Evolutionary conservation across 2,113 vertebrate species (phyloP), one percentile per base, ranked within the genome.

Genomic region (Microcebus jonahi): DNA sequence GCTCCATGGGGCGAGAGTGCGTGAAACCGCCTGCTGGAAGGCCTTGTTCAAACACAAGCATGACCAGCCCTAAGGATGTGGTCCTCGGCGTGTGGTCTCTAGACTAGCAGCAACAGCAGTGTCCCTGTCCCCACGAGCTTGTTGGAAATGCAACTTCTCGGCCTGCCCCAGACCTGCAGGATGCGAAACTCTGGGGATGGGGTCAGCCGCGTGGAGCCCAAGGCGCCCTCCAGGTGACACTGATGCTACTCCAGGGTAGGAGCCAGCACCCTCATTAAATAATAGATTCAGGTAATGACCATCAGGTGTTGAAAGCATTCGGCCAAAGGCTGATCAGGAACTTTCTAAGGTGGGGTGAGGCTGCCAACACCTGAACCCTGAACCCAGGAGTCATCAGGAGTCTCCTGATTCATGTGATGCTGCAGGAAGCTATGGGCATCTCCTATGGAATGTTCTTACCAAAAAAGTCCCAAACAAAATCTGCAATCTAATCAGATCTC

Each of bases 1-100:
- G 17, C 36, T 8, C 12, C 20, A 3, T 9, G 17, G 21, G 4
- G 29, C 50, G 1, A 6, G 20, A 25, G 59, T 1, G 4, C 39
- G 50, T 2, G 0, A 11, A 50, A 12, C 29, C 84, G 25, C 57
- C 50, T 21, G 29, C 27, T 1, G 23, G 65, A 45, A 53, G 84
- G 65, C 10, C n/a, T 48, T 20, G 13, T 13, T 61, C 57, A 63
- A n/a, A n/a, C 77, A 27, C 50, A 20, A 34, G 76, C 63, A 20
- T 48, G 63, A 34, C 61, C 20, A 42, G 9, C 53, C 7, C 57
- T 4, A 7, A n/a, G 77, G 36, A 4, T 2, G 14, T 6, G 48
- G 39, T 5, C 31, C 36, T 65, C 81, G 23, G 27, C 31, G 50
- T 13, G 15, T 18, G 68, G 27, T 23, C n/a, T 27, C 55, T 25